Base-by-base conservation (phyloP, 2,888 invertebrate species). In the Ceraclea dissimilis region DNA sequence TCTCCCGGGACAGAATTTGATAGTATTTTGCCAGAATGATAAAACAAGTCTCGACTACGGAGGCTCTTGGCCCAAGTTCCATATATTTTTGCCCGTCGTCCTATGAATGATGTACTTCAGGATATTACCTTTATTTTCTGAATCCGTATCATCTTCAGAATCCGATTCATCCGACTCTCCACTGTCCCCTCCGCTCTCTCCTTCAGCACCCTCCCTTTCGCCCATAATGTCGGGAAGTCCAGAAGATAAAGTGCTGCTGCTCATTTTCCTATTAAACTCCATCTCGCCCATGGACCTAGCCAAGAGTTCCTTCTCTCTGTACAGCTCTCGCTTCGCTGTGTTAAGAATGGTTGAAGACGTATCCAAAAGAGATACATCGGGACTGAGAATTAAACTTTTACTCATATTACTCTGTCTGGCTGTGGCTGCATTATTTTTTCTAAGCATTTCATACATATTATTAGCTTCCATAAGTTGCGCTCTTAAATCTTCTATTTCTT, bases 391-490 rank as follows among this genome's bases (percentile, higher is more conserved):
- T 31, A 60, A 53, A 51, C 65, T 62, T 47, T 63, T 66, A 55
- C 66, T 66, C 59, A 67, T 63, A 55, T 66, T 64, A 54, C 58
- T 58, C 17, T 59, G 47, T 51, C 59, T 57, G 1, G 49, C 34
- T 10, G 60, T 65, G 33, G 62, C 64, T 26, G 71, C 61, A 64
- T 71, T 71, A 63, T 71, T 72, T 66, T 82, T 84, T 50, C 86
- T 79, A 22, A 91, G 68, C 63, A 86, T 84, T 63, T 88, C 85
- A 67, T 87, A 88, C 67, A 85, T 83, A 52, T 85, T 82, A 67
- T 90, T 93, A 0, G 93, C 86, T 72, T 97, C 96, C 67, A 93
- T 82, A 53, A 97, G 73, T 68, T 93, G 90, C 0, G 93, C 88
- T 66, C 91, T 80, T 10, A 96, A 73, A 63, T 93, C 91, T 72